Percentiles rank a stretch among this genome's conserved stretches.
Evolutionary conservation across 2,888 invertebrate genomes (phyloP).

Genomic region (Melanostoma mellinum): DNA sequence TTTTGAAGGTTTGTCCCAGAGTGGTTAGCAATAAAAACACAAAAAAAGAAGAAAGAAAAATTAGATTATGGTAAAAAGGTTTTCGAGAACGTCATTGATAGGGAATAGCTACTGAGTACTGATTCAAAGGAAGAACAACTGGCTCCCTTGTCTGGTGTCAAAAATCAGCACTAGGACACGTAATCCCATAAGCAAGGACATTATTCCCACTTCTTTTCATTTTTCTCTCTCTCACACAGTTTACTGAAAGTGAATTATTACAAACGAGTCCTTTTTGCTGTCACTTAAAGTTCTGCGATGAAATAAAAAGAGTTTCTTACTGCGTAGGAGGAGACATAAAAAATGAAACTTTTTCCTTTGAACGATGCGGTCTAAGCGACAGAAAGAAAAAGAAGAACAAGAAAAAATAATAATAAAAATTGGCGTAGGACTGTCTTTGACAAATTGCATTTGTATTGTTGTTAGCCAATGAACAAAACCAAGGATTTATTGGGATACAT

Average conservation of each 20-base stretch:
- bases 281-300: slow-evolving; percentile 51
- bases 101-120: slow-evolving; percentile 20
- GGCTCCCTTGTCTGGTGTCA: slow-evolving; percentile 38
- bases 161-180: slow-evolving; percentile 56
- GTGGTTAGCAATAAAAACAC: not conserved
- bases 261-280: slow-evolving; percentile 59
- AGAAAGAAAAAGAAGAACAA: slow-evolving; percentile 19
- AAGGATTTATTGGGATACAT: slow-evolving; percentile 58
- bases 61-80: slow-evolving; percentile 58
- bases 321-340: slow-evolving; percentile 22
- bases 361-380: slow-evolving; percentile 9
- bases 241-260: slow-evolving; percentile 66
- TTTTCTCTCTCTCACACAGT: slow-evolving; percentile 30
- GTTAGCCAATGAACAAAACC: slow-evolving; percentile 60
- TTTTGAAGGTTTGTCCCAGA: not conserved
- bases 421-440: slow-evolving; percentile 36
- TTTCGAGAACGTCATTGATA: slow-evolving; percentile 47
- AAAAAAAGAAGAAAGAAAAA: slow-evolving; percentile 9
- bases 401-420: slow-evolving; percentile 10
- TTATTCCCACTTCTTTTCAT: slow-evolving; percentile 20
- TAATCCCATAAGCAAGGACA: slow-evolving; percentile 59
- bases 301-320: slow-evolving; percentile 38
- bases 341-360: slow-evolving; percentile 10
- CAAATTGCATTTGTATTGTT: slow-evolving; percentile 67
- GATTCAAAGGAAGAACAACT: slow-evolving; percentile 24